Base-by-base conservation (phyloP, 2,888 invertebrate species). In the Phortica magna region DNA sequence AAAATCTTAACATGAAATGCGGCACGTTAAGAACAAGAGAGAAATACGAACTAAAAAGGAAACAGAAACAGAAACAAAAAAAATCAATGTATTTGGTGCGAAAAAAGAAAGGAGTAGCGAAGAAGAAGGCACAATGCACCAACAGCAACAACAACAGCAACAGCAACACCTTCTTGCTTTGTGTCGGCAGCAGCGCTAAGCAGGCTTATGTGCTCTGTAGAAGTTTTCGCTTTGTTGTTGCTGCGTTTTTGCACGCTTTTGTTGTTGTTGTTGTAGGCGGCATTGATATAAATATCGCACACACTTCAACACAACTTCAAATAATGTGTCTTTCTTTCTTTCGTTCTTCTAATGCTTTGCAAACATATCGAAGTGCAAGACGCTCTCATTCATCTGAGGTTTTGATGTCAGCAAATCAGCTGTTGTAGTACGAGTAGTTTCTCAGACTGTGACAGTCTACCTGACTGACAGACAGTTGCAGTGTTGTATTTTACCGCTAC, bases 1-100 rank as follows among this genome's bases (percentile, higher is more conserved):
- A 86, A 84, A 80, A 86, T 86, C 86, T 86, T 86, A 88, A 80
- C 85, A 73, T 48, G 43, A 73, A 73, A 73, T 43, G 31, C 73
- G 57, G 57, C 73, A 73, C 59, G 12, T 17, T 14, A 70, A 57
- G n/a, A 42, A 59, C 3, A 73, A 19, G 41, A 71, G 17, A 10
- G 43, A 41, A 68, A n/a, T 4, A 9, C 41, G 59, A 53, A 48
- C 41, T 59, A 57, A 9, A 14, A 9, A 61, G 53, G n/a, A 73
- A 48, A 43, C 55, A 72, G n/a, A 39, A 59, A 31, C 4, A 14
- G 1, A 39, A 10, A 57, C 10, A 55, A 53, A 22, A 10, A 39
- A 17, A 43, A 73, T 14, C 14, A 31, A 31, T 31, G 42, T 42
- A 42, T 59, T 42, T 73, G 43, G 53, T 71, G 70, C 70, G 70